Evolutionary conservation across 2,888 invertebrate species (phyloP).

Genomic region (Escarpia spicata): DNA sequence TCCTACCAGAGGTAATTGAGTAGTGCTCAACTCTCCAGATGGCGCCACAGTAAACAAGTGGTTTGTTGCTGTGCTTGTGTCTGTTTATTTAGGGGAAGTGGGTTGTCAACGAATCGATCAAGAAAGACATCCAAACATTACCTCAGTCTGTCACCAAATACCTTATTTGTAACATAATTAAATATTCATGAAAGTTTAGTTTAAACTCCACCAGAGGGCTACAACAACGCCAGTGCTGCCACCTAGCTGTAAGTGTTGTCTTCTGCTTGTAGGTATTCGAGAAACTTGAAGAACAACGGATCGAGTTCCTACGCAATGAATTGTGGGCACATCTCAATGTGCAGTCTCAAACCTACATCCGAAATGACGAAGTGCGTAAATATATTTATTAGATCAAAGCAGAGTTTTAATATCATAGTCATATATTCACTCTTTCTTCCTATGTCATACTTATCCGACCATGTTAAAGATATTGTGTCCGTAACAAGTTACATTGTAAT

Average conservation of each 20-base stretch:
- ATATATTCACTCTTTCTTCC: no score
- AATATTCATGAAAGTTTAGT: not conserved
- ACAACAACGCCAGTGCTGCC: not conserved
- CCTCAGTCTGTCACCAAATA: not conserved
- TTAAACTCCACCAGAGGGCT: not conserved
- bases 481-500: no score
- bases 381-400: not conserved
- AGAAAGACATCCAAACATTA: not conserved
- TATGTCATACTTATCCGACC: no score
- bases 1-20: no score
- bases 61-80: no score
- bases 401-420: no score
- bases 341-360: constrained; percentile 45
- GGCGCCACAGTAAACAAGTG: no score
- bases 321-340: constrained; percentile 47
- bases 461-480: no score
- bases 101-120: not conserved
- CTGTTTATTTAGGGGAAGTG: not conserved
- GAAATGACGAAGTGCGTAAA: constrained; percentile 44
- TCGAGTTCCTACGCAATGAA: constrained; percentile 41
- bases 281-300: constrained; percentile 42
- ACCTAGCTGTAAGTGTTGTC: constrained; percentile 19
- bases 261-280: constrained; percentile 40
- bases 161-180: not conserved
- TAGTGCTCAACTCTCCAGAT: no score